phyloP scores from a whole-genome alignment of 2,888 invertebrate genomes.

The Odontothrips loti region DNA sequence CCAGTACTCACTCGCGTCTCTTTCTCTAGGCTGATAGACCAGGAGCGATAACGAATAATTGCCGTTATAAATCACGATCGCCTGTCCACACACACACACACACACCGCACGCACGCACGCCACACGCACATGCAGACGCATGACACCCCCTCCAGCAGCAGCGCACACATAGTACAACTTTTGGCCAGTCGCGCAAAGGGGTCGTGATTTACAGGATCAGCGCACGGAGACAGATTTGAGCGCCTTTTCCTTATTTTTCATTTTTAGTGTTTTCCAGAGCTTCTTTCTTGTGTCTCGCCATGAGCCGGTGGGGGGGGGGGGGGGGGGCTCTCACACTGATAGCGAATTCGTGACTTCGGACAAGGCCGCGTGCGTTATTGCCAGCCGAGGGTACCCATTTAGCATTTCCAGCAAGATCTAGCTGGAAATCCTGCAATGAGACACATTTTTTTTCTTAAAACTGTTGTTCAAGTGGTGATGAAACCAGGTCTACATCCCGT shows the following conservation, averaged over 20 bases:
- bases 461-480: too few species aligned
- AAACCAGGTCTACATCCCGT: too few species aligned
- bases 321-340: too few species aligned
- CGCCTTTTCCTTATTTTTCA: background rate
- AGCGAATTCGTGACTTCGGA: too few species aligned
- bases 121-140: background rate
- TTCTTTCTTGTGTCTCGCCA: background rate
- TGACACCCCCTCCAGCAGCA: background rate
- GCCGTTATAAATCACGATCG: slow-evolving; percentile 1
- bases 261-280: background rate
- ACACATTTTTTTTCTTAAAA: too few species aligned
- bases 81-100: background rate
- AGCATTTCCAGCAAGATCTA: too few species aligned
- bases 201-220: background rate
- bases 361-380: too few species aligned
- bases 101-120: background rate
- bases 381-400: too few species aligned
- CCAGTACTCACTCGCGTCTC: too few species aligned
- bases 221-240: background rate
- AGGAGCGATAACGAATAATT: slow-evolving; percentile 23
- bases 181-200: slow-evolving; percentile 4
- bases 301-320: too few species aligned
- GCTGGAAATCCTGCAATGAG: too few species aligned
- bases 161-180: background rate
- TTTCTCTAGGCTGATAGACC: background rate